Percentiles rank a stretch among this genome's conserved stretches.
phyloP scores from a whole-genome alignment of 2,113 vertebrate genomes.

The Myanophis thanlyinensis region DNA sequence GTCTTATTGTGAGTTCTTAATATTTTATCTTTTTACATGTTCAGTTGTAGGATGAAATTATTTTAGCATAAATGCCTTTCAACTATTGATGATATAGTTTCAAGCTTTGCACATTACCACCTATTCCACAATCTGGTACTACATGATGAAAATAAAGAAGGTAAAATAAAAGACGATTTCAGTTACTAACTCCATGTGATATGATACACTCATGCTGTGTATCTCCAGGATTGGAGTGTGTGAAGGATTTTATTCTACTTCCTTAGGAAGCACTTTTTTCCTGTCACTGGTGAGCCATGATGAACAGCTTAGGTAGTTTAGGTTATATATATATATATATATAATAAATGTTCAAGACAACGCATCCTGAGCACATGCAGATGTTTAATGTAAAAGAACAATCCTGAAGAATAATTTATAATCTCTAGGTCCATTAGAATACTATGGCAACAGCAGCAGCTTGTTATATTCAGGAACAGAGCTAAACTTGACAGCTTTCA shows the following conservation, averaged over 20 bases:
- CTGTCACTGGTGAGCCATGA: slow-evolving; percentile 22
- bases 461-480: slow-evolving; percentile 39
- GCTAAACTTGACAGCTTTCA: slow-evolving; percentile 51
- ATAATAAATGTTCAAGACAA: slow-evolving; percentile 45
- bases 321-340: slow-evolving; percentile 33
- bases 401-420: slow-evolving; percentile 43
- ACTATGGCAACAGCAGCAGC: slow-evolving; percentile 10
- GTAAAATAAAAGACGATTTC: slow-evolving; percentile 17
- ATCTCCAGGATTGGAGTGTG: slow-evolving; percentile 33
- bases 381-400: slow-evolving; percentile 30
- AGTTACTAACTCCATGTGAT: slow-evolving; percentile 26
- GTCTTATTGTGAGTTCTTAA: background rate
- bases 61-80: background rate
- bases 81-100: background rate
- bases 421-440: slow-evolving; percentile 26
- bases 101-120: background rate
- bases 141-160: slow-evolving; percentile 26
- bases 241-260: slow-evolving; percentile 20
- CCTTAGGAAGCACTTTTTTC: slow-evolving; percentile 21
- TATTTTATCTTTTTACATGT: background rate
- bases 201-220: slow-evolving; percentile 1
- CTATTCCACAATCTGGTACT: background rate
- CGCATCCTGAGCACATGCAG: slow-evolving; percentile 42
- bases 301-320: slow-evolving; percentile 32
- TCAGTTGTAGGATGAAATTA: background rate